Base-by-base conservation (phyloP, 1,140 invertebrate species). In the Polyergus mexicanus region DNA sequence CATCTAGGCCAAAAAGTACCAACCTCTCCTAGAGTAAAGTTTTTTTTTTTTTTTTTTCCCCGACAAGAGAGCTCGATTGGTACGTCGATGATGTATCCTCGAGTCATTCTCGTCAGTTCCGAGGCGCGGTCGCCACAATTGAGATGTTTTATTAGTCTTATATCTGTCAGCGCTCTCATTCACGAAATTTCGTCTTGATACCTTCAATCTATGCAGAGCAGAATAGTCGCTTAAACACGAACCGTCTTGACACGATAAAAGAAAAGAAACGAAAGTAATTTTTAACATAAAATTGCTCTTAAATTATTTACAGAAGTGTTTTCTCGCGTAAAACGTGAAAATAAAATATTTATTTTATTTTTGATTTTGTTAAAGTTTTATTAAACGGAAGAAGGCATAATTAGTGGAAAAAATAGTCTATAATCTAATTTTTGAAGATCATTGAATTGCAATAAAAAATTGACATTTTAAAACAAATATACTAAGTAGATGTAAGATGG, bases 1-100 rank as follows among this genome's bases (percentile, higher is more conserved):
- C 90, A 91, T 90, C 90, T 90, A 81, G 62, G 58, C 71, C 65
- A 66, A 32, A 28, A 22, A 35, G 66, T 25, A 58, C 22, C 71
- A 83, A 91, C 81, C 62, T 75, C 28, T 75, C 44, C 47, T 75
- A 6, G 44, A 44, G 13, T 28, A 3, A 75, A 85, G 0, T 32
- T 32, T 44, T 74, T 81, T 85, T 86, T 60, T 69, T 77, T n/a
- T n/a, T n/a, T n/a, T n/a, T n/a, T n/a, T n/a, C n/a, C n/a, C 77
- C 25, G 25, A 22, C 56, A 63, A 35, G 5, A 69, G 51, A 81
- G 41, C 77, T 86, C 88, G 16, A 3, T 19, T 77, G 84, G 58
- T 89, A 77, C 84, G 10, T 58, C 28, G n/a, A n/a, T 13, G 25
- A 60, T 83, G 47, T 35, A 83, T 60, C 54, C 54, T 22, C 47